Percentiles rank a stretch among this genome's conserved stretches.
phyloP scores from a whole-genome alignment of 2,797 vertebrate genomes.

The Martes flavigula region DNA sequence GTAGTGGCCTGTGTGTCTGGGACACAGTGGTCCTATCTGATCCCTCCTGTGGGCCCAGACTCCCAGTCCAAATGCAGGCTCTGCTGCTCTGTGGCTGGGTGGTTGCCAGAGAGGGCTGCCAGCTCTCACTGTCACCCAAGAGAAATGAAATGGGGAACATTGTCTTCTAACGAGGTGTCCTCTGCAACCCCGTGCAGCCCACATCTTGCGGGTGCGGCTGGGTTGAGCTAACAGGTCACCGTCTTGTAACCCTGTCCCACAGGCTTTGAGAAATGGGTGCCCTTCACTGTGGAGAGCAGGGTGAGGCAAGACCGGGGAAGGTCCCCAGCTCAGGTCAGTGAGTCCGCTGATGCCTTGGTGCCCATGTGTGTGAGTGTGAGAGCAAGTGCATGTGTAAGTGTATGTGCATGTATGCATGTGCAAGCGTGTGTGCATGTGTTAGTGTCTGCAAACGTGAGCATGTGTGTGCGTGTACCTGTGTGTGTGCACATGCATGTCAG shows the following conservation, averaged over 20 bases:
- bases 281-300: not conserved
- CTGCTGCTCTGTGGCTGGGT: not conserved
- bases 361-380: not conserved
- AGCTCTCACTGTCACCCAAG: not conserved
- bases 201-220: no score
- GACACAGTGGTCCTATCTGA: no score
- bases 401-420: no score
- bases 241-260: not conserved
- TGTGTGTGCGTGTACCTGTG: no score
- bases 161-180: not conserved
- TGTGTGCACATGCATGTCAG: no score
- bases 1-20: no score
- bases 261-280: not conserved
- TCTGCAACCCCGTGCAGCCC: not conserved
- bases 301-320: not conserved
- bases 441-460: no score
- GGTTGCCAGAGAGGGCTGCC: no score
- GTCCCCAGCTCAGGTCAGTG: not conserved
- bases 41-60: no score
- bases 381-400: no score
- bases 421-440: no score
- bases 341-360: not conserved
- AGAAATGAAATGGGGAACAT: rapidly evolving
- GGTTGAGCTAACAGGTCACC: not conserved
- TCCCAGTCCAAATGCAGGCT: no score